Conservation (phyloP, 2,888 invertebrate species). For the Tetragnatha montana region DNA sequence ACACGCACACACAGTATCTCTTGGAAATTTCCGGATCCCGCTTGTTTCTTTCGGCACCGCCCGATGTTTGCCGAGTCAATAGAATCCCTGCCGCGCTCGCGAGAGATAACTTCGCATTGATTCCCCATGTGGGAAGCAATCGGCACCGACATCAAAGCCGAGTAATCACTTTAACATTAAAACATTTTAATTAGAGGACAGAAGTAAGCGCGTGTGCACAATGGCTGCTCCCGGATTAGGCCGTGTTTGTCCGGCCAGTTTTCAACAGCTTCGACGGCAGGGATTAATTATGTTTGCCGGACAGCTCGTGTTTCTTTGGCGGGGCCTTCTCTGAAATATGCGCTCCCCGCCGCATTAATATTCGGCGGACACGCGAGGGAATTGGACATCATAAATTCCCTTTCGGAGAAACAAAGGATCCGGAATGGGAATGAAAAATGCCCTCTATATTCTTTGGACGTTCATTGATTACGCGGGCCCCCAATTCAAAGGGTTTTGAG, state of each 20-base stretch:
- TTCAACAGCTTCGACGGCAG: background rate
- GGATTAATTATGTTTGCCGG: background rate
- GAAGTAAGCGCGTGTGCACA: background rate
- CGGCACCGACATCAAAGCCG: background rate
- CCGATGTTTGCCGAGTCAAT: too few species aligned
- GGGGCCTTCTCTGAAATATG: conserved; percentile 2
- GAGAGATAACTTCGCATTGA: too few species aligned
- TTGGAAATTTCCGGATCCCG: too few species aligned
- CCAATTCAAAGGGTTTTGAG: background rate
- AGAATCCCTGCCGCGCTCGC: too few species aligned
- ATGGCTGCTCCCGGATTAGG: background rate
- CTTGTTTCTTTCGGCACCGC: too few species aligned
- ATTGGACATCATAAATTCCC: conserved; percentile 18
- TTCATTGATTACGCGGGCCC: background rate
- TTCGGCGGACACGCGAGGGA: background rate
- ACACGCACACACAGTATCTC: too few species aligned
- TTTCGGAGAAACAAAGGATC: background rate
- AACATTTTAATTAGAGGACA: background rate
- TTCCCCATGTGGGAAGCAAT: too few species aligned
- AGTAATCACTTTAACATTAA: background rate
- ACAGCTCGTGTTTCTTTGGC: background rate
- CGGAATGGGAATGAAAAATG: conserved; percentile 10
- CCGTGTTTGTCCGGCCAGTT: background rate
- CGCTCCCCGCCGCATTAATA: background rate
- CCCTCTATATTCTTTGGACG: conserved; percentile 6